Evolutionary conservation across 1,140 invertebrate species (phyloP), one percentile per base, ranked within the genome.

Genomic region (Apis cerana): DNA sequence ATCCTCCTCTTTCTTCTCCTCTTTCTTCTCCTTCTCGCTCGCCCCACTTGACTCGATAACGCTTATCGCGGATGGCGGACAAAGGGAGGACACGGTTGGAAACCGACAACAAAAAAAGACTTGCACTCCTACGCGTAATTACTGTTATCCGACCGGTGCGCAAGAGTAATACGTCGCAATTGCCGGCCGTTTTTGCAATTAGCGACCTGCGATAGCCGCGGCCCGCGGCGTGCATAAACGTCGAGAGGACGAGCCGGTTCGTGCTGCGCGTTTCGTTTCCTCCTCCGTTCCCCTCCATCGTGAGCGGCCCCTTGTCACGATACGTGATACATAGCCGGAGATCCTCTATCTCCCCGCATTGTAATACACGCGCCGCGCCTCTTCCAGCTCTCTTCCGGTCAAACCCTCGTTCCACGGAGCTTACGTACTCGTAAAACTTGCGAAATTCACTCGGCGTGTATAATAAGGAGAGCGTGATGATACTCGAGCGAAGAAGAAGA

Each of bases 291-390:
- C 21, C 19, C 33, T 5, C 64, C 23, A 70, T 75, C 58, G 33
- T 33, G 75, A 71, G 80, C 76, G 69, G 75, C 33, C 81, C 62
- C 80, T 85, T 65, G 87, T 90, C 90, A 89, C 89, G 87, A 89
- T 90, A 88, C 78, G 75, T 83, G 85, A 87, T 88, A 78, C 85
- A 90, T 82, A 69, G 59, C 88, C 84, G 75, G 71, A 83, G 88
- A 88, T 89, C 68, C 82, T 90, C 86, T 83, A 89, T 87, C 85
- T 88, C 64, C 69, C 61, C 69, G 85, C 84, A 82, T 85, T 87
- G 61, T 82, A 88, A 89, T 87, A 83, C 88, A 87, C 79, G 88
- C 68, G 74, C 71, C 76, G 84, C 82, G 82, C 80, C 87, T 88
- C 75, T 86, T 88, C 80, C 79, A 83, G 84, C 83, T 80, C 75